These are phyloP conservation scores for Rhabdomys dilectus DNA, from an alignment of 2,113 vertebrate genomes.

Conservation along the genomic window DNA sequence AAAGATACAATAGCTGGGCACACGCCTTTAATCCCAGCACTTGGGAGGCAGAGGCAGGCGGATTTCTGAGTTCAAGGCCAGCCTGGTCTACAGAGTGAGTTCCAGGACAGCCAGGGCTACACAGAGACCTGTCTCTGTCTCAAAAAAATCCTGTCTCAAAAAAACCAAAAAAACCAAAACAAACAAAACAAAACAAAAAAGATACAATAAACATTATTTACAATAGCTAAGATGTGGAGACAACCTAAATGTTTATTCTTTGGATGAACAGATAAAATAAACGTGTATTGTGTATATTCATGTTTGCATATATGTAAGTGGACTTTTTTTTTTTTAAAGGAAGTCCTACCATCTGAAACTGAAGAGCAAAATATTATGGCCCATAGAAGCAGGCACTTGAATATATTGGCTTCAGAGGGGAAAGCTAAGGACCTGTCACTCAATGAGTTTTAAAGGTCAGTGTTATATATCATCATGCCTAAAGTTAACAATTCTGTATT, in stretches of 20 bases:
- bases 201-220: neutral
- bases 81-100: no score
- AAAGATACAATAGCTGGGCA: neutral
- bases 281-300: neutral
- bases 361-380: neutral
- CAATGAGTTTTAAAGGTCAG: neutral
- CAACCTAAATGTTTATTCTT: neutral
- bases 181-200: no score
- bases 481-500: neutral
- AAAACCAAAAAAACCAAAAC: no score
- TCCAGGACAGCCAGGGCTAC: no score
- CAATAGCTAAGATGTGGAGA: neutral
- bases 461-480: neutral
- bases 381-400: constrained; percentile 19
- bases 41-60: no score
- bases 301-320: neutral
- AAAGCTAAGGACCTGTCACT: neutral
- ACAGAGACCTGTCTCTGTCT: no score
- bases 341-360: neutral
- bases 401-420: neutral
- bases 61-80: no score
- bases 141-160: no score
- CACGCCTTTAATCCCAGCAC: no score
- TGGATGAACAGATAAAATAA: neutral
- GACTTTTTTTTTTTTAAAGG: neutral